Evolutionary conservation across 2,888 invertebrate species (phyloP).

Genomic region (Coelogynopora nodosa): DNA sequence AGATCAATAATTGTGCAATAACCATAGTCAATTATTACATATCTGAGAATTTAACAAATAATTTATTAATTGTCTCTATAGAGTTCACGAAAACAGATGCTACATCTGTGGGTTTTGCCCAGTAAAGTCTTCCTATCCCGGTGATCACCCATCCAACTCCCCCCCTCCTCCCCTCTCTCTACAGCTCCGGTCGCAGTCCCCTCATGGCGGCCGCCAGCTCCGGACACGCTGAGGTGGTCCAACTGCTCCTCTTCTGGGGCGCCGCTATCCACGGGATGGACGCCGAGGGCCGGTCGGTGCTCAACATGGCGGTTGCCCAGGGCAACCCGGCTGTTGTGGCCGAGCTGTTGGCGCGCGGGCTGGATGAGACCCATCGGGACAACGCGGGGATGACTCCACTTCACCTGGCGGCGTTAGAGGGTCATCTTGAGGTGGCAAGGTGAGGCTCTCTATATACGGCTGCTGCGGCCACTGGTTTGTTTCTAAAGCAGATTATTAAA

Average conservation of each 20-base stretch:
- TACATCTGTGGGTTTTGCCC: background rate
- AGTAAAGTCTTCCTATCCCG: background rate
- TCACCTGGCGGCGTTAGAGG: constrained; percentile 86
- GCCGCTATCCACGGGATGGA: constrained; percentile 87
- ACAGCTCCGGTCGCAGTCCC: constrained; percentile 42
- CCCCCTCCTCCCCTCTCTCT: too few species aligned
- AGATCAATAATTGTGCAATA: too few species aligned
- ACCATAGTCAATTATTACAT: too few species aligned
- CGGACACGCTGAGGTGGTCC: constrained; percentile 77
- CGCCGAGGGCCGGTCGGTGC: constrained; percentile 77
- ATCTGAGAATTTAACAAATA: too few species aligned
- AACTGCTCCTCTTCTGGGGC: constrained; percentile 82
- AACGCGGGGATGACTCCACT: constrained; percentile 90
- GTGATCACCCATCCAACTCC: background rate
- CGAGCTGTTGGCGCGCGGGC: constrained; percentile 69
- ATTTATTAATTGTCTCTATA: too few species aligned
- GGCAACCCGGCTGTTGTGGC: constrained; percentile 73
- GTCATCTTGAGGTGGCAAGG: constrained; percentile 68
- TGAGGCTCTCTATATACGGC: too few species aligned
- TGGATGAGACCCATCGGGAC: constrained; percentile 68
- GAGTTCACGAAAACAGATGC: too few species aligned
- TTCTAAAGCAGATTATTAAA: too few species aligned
- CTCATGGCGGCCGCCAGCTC: constrained; percentile 71
- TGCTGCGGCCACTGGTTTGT: too few species aligned
- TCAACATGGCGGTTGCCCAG: constrained; percentile 58